phyloP scores from a whole-genome alignment of 2,888 invertebrate species.

The Brachyptera putata region DNA sequence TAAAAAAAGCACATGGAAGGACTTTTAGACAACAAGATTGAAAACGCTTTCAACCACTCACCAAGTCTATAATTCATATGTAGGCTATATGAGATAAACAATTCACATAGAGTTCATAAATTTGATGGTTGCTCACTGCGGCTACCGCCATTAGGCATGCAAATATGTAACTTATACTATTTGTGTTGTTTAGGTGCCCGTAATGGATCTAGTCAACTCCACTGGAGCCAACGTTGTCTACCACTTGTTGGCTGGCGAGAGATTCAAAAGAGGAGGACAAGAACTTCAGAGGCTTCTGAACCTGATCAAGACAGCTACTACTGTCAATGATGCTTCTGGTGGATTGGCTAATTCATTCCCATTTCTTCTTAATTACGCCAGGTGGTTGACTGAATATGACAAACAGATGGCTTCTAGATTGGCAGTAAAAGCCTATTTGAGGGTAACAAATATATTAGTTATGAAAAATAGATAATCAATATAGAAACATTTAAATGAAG shows the following conservation, averaged over 20 bases:
- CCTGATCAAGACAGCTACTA: slow-evolving; percentile 1
- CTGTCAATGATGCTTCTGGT: slow-evolving; percentile 10
- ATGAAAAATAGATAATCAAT: too few relatives aligned
- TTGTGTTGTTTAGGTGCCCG: background rate
- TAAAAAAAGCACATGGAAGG: too few relatives aligned
- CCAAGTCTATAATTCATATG: too few relatives aligned
- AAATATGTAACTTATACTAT: background rate
- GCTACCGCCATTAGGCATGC: too few relatives aligned
- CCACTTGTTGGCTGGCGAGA: slow-evolving; percentile 19
- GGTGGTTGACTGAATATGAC: slow-evolving; percentile 19
- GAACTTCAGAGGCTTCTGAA: background rate
- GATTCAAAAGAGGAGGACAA: slow-evolving; percentile 16
- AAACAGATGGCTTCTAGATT: background rate
- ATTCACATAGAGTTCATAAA: too few relatives aligned
- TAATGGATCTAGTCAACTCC: slow-evolving; percentile 9
- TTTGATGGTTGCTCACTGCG: too few relatives aligned
- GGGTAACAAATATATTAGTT: too few relatives aligned
- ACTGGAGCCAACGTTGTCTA: slow-evolving; percentile 25
- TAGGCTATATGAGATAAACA: too few relatives aligned
- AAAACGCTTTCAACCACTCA: too few relatives aligned
- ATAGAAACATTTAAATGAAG: too few relatives aligned
- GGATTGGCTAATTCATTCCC: slow-evolving; percentile 10
- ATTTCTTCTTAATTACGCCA: background rate
- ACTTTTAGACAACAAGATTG: too few relatives aligned
- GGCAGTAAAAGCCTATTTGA: slow-evolving; percentile 3